A percentile compares a stretch with the other conserved stretches of the same genome.
Evolutionary conservation across 2,888 invertebrate species (phyloP).

Genomic region (Tenthredo notha): DNA sequence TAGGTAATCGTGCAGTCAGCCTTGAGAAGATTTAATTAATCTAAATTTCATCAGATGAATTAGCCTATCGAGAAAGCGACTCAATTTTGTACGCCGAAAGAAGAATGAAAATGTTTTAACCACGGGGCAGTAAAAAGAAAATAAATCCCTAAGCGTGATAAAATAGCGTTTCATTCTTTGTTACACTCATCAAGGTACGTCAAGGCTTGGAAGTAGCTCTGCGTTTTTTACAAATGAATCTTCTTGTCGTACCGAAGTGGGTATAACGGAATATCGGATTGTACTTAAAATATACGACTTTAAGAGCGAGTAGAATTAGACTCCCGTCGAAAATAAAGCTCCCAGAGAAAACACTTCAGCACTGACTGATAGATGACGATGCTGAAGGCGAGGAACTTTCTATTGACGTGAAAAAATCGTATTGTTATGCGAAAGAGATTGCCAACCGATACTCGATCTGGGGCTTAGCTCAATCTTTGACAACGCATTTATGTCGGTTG

Average conservation of each 20-base stretch:
- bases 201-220: slow-evolving; percentile 38
- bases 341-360: slow-evolving; percentile 23
- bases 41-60: slow-evolving; percentile 49
- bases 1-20: neutral
- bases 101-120: slow-evolving; percentile 12
- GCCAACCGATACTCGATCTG: slow-evolving; percentile 5
- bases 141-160: slow-evolving; percentile 2
- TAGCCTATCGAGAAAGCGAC: slow-evolving; percentile 38
- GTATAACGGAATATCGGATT: slow-evolving; percentile 42
- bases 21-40: slow-evolving; percentile 33
- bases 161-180: slow-evolving; percentile 24
- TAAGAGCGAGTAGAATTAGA: neutral
- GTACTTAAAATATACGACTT: slow-evolving; percentile 1
- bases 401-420: slow-evolving; percentile 18
- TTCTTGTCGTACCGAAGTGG: slow-evolving; percentile 2
- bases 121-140: neutral
- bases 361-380: slow-evolving; percentile 24
- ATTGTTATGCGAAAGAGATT: slow-evolving; percentile 23
- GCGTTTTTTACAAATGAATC: slow-evolving; percentile 33
- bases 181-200: slow-evolving; percentile 1
- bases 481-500: neutral
- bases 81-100: slow-evolving; percentile 46
- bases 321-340: neutral
- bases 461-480: neutral
- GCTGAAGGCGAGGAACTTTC: slow-evolving; percentile 41